Evolutionary conservation across 2,888 invertebrate species (phyloP), one percentile per base, ranked within the genome.

Genomic region (Peribatodes rhomboidaria): DNA sequence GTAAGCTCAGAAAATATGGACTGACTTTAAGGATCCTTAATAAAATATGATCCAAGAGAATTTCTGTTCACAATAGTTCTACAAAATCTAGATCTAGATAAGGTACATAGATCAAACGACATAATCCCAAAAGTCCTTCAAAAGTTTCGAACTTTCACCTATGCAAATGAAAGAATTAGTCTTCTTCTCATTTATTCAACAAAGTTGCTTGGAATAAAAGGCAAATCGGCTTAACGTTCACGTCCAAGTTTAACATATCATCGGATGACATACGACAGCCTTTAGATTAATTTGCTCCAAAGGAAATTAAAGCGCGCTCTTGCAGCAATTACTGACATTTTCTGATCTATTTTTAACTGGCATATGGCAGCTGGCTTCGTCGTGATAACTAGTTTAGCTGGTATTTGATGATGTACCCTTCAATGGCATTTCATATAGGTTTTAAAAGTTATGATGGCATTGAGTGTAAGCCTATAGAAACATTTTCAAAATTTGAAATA

Each of bases 361-460:
- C 71, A 71, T 62, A 63, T 63, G 49, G 54, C 61, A n/a, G n/a
- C n/a, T n/a, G n/a, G n/a, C n/a, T 44, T 60, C 61, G 76, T 80
- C 63, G 76, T 80, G 79, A 82, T 82, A 84, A 89, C 88, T 79
- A 65, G 89, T 87, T 83, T 69, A 70, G 73, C 85, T 73, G 74
- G 85, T 80, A 78, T 78, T 70, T 61, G 58, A 64, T 67, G 71
- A 75, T 78, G 72, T 72, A 64, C 52, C 35, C 61, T 68, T 70
- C 63, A 67, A 68, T 57, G 16, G 47, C 16, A 75, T 69, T 70
- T 71, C 61, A 37, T 63, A 4, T 42, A 57, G 55, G 67, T 10
- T 41, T 55, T 46, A 49, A 52, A 44, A 20, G 35, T 16, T 52
- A 22, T 44, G 33, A 37, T 35, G 31, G 22, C 35, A 55, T 54